Base-by-base conservation (phyloP, 2,797 vertebrate species). In the Taenioides sp. region DNA sequence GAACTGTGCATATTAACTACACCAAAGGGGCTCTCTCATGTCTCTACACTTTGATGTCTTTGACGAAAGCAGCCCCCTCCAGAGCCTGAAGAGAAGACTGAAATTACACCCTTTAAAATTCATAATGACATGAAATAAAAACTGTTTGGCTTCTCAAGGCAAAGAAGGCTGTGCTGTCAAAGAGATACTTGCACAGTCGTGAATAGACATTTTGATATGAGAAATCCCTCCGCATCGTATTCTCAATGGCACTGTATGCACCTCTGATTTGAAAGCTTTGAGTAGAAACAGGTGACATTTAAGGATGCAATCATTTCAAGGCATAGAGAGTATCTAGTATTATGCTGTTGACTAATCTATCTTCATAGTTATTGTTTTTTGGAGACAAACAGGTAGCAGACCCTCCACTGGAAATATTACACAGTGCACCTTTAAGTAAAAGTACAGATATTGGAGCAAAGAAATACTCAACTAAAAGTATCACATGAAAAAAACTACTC, bases 81-180 rank as follows among this genome's bases (percentile, higher is more conserved):
- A 9, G 62, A 68, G 72, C 54, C 12, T 63, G 64, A 52, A 63
- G 40, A 86, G 72, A 55, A 50, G 34, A 49, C 22, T 64, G 4
- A 63, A 79, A 69, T 73, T 81, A 66, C 74, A 25, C 47, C 71
- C 75, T 76, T 81, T 57, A 68, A 85, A 71, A 63, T 52, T 80
- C 31, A 64, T 69, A 74, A 76, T 73, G 43, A 80, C 78, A 71
- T 25, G 20, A 73, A 80, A 75, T 27, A 11, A 34, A 69, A 50
- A 27, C 60, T 1, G 4, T 70, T 78, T 72, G 62, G 59, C 72
- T 60, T 62, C 18, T 22, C 12, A 10, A 12, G 7, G 1, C 59
- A 55, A 12, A 27, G 25, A 37, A 82, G 69, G 11, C 0, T 0
- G 17, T 20, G 62, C 43, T 47, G 37, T 47, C 43, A 47, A 47